Base-by-base conservation (phyloP, 2,888 invertebrate species). In the Melieria crassipennis region DNA sequence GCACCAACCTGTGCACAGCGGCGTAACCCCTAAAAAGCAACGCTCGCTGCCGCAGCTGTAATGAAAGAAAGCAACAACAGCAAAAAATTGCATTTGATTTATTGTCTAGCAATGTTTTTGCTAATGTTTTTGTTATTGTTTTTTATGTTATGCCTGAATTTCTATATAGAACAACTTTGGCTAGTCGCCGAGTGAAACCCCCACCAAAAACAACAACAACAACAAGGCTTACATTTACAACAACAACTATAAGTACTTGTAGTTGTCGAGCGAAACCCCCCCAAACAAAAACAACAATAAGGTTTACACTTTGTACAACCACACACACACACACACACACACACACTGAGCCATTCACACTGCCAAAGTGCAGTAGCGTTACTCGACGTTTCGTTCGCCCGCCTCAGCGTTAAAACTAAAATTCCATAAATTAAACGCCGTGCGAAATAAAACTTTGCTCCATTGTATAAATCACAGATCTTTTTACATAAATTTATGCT, bases 401-500 rank as follows among this genome's bases (percentile, higher is more conserved):
- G 56, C 47, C 70, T 62, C 65, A 48, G 79, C 77, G 81, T 78
- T 78, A 77, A 80, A 82, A 81, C 81, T 84, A 80, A 83, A 83
- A 83, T 82, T 84, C 83, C 83, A 83, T 83, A 83, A 83, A 83
- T 83, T 84, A 83, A 84, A 79, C 75, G 75, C 72, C 77, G 76
- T 77, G 76, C 75, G 74, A 77, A 77, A 77, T 76, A 74, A 76
- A 77, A 77, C 73, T 77, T 75, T 74, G 73, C 73, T 73, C 57
- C 74, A 75, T 65, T 63, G 69, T 60, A 84, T 84, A 85, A 84
- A 84, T 84, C 84, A 84, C 83, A 84, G 85, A 83, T 84, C 83
- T 83, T 85, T 82, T 85, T 84, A 85, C 84, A 84, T 85, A 82
- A 84, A 84, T 84, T 84, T 85, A 83, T 83, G 83, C 81, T 81